Evolutionary conservation across 2,113 vertebrate genomes (phyloP).

Genomic region (Coreoperca whiteheadi): DNA sequence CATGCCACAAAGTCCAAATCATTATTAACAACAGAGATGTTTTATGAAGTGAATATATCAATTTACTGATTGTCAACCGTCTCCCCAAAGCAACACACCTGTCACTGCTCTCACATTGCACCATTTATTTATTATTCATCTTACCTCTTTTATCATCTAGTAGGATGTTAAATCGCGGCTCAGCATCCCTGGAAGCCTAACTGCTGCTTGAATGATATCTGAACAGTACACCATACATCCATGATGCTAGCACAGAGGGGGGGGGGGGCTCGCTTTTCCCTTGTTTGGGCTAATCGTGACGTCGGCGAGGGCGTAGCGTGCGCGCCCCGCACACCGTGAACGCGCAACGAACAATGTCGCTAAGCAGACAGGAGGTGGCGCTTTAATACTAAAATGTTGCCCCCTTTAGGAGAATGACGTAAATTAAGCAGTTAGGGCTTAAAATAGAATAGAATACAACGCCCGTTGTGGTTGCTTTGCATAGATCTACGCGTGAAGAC

Average conservation of each 20-base stretch:
- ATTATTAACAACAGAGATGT: neutral
- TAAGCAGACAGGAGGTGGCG: constrained; percentile 51
- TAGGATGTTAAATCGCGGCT: neutral
- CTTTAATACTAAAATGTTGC: neutral
- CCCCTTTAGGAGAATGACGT: neutral
- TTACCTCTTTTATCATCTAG: constrained; percentile 42
- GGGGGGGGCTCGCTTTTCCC: constrained; percentile 10
- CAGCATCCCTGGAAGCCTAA: neutral
- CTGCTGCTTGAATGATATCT: neutral
- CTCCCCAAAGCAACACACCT: neutral
- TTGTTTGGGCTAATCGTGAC: constrained; percentile 25
- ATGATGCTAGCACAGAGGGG: constrained; percentile 1
- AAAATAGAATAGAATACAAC: neutral
- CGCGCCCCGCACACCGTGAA: neutral
- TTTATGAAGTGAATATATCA: neutral
- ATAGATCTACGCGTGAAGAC: neutral
- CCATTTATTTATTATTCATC: neutral
- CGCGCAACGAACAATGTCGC: neutral
- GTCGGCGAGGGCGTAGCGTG: constrained; percentile 6
- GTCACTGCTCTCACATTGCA: neutral
- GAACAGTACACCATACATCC: neutral
- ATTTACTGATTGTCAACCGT: neutral
- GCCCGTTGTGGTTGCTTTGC: neutral
- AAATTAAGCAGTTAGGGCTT: no score
- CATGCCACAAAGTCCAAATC: neutral